Percentiles rank a stretch among this genome's conserved stretches.
phyloP scores from a whole-genome alignment of 2,888 invertebrate species.

The Protodeltote pygarga region DNA sequence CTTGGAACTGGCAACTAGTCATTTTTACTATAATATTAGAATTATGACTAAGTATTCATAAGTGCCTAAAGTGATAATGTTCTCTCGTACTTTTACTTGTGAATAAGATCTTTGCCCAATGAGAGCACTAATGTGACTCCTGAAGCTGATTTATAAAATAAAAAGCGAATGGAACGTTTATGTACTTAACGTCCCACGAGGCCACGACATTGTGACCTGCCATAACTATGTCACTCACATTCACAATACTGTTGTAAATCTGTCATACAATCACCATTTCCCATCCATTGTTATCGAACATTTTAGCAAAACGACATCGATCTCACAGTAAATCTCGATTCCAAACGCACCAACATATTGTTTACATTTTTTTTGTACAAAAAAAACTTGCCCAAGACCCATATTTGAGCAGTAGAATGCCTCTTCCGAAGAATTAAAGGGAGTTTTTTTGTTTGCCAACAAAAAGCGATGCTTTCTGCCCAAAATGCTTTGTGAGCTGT shows the following conservation, averaged over 20 bases:
- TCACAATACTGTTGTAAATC: conserved; percentile 46
- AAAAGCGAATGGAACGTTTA: conserved; percentile 25
- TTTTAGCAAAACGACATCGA: conserved; percentile 52
- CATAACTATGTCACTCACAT: conserved; percentile 38
- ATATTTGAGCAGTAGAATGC: conserved; percentile 66
- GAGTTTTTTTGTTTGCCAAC: conserved; percentile 70
- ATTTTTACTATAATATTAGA: too few species aligned
- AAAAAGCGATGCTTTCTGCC: conserved; percentile 73
- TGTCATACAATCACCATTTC: conserved; percentile 31
- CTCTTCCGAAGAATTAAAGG: conserved; percentile 70
- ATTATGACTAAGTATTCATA: too few species aligned
- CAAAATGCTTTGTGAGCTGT: conserved; percentile 78
- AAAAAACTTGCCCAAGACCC: conserved; percentile 67
- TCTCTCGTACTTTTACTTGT: too few species aligned
- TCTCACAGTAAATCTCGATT: conserved; percentile 46
- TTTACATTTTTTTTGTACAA: conserved; percentile 79
- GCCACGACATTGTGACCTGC: conserved; percentile 53
- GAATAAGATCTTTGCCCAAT: too few species aligned
- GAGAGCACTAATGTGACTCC: too few species aligned
- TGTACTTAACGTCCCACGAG: conserved; percentile 49
- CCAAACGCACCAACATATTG: conserved; percentile 63
- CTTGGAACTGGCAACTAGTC: too few species aligned
- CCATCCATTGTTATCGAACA: conserved; percentile 49
- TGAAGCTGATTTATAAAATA: too few species aligned
- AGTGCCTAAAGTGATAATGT: too few species aligned